Conservation (phyloP, 2,797 vertebrate species). For the Nothura maculosa region DNA sequence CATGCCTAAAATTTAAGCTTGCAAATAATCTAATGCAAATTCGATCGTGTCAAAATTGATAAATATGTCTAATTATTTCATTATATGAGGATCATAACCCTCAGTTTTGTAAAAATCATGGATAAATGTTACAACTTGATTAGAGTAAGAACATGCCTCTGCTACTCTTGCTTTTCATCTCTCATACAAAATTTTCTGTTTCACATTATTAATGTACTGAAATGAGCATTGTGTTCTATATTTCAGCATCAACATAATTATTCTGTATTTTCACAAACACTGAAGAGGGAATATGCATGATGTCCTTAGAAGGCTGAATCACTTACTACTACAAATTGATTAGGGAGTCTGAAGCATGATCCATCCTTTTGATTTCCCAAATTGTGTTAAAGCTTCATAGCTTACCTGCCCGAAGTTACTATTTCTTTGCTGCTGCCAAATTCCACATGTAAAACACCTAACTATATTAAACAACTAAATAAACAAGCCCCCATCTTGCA, state of each 20-base stretch:
- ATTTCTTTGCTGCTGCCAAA: not conserved
- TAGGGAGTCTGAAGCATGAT: not conserved
- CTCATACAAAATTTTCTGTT: not conserved
- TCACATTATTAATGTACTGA: not conserved
- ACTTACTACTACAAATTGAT: not conserved
- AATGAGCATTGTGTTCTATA: not conserved
- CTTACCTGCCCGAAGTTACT: not conserved
- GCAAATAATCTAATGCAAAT: not conserved
- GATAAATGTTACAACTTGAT: not conserved
- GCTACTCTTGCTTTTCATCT: not conserved
- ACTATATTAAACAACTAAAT: not conserved
- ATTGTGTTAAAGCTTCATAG: not conserved
- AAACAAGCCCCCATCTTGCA: not conserved
- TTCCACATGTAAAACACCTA: not conserved
- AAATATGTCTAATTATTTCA: not conserved
- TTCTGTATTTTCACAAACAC: not conserved
- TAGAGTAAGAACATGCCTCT: not conserved
- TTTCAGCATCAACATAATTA: not conserved
- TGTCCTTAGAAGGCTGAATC: not conserved
- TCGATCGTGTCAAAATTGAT: not conserved
- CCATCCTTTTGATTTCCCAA: not conserved
- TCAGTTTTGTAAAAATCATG: not conserved
- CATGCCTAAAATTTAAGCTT: slow-evolving; percentile 8
- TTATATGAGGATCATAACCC: not conserved
- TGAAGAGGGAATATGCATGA: not conserved